Evolutionary conservation across 2,888 invertebrate species (phyloP).

Genomic region (Coleophora deauratella): DNA sequence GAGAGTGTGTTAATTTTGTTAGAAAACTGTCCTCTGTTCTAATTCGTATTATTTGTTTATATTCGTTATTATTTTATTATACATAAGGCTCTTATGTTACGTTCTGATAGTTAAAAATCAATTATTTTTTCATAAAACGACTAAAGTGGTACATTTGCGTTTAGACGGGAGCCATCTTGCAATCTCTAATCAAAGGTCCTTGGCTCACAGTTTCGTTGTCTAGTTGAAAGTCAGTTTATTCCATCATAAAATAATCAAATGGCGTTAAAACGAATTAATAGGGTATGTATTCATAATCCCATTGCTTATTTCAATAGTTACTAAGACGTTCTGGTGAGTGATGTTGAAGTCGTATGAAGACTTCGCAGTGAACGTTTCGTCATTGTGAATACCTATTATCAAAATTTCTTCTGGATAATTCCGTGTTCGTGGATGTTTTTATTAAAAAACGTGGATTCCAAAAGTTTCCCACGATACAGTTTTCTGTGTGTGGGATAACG

Average conservation of each 20-base stretch:
- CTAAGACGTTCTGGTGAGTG: slow-evolving; percentile 39
- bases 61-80: slow-evolving; percentile 66
- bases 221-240: slow-evolving; percentile 85
- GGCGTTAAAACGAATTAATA: slow-evolving; percentile 98
- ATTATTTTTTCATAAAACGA: slow-evolving; percentile 72
- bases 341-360: slow-evolving; percentile 55
- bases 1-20: slow-evolving; percentile 61
- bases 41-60: slow-evolving; percentile 59
- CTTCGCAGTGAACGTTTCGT: slow-evolving; percentile 76
- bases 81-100: slow-evolving; percentile 51
- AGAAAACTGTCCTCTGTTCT: slow-evolving; percentile 53
- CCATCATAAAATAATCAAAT: slow-evolving; percentile 83
- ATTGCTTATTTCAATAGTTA: slow-evolving; percentile 37
- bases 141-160: slow-evolving; percentile 82
- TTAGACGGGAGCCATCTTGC: slow-evolving; percentile 90
- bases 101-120: slow-evolving; percentile 38
- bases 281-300: slow-evolving; percentile 79
- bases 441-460: slow-evolving; percentile 19
- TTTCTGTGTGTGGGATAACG: slow-evolving; percentile 27
- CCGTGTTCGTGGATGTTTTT: slow-evolving; percentile 49
- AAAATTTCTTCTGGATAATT: slow-evolving; percentile 74
- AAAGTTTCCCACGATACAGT: slow-evolving; percentile 9
- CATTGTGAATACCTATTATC: slow-evolving; percentile 78
- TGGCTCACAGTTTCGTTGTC: slow-evolving; percentile 88
- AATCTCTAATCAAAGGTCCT: slow-evolving; percentile 90